phyloP scores from a whole-genome alignment of 2,113 vertebrate genomes.

The Euleptes europaea region DNA sequence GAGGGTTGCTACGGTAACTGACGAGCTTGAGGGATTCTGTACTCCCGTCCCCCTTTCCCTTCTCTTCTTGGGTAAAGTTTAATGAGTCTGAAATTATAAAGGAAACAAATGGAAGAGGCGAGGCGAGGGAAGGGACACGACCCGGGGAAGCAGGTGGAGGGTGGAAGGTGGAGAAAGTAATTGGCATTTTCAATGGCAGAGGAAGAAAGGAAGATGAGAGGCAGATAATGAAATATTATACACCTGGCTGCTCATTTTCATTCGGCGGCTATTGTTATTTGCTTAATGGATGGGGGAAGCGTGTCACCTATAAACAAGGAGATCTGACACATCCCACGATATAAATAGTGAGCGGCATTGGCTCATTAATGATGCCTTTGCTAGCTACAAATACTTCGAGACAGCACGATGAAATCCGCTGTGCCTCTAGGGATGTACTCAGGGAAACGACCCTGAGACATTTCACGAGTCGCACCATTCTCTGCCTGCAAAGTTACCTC shows the following conservation, averaged over 20 bases:
- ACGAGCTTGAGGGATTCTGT: not conserved
- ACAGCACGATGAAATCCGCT: not conserved
- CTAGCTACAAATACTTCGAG: not conserved
- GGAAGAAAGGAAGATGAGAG: conserved; percentile 29
- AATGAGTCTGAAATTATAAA: conserved; percentile 7
- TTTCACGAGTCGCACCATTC: not conserved
- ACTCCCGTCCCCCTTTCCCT: not conserved
- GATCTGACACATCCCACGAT: not conserved
- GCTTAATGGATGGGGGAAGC: not conserved
- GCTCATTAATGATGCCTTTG: rapidly evolving
- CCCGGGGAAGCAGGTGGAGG: not conserved
- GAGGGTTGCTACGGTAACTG: conserved; percentile 21
- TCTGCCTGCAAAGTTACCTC: not conserved
- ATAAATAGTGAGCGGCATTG: not conserved
- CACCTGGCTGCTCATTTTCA: conserved; percentile 32
- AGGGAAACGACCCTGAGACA: not conserved
- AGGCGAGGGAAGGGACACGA: not conserved
- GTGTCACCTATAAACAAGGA: not conserved
- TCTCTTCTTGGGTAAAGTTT: not conserved
- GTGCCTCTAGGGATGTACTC: not conserved
- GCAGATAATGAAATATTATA: conserved; percentile 10
- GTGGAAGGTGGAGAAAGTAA: conserved; percentile 10
- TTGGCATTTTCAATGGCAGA: conserved; percentile 19
- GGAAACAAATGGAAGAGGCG: not conserved
- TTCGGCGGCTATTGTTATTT: conserved; percentile 23